Evolutionary conservation across 2,888 invertebrate genomes (phyloP).

Genomic region (Vandiemenella viatica): DNA sequence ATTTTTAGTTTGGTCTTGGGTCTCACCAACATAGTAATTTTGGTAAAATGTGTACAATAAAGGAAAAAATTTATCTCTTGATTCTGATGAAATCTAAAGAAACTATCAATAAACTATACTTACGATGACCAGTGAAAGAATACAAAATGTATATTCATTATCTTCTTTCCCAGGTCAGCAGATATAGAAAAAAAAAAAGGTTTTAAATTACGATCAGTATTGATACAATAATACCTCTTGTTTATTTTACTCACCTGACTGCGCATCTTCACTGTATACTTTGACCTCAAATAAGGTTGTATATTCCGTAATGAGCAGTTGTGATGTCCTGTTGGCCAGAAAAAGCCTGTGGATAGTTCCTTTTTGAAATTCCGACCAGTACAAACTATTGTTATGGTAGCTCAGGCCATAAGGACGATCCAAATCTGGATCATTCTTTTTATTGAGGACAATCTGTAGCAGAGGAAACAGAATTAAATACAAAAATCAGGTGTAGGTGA

Average conservation of each 20-base stretch:
- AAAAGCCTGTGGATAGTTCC: conserved; percentile 40
- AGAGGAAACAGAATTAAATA: not conserved
- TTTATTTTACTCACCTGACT: conserved; percentile 31
- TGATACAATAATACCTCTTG: too few species aligned
- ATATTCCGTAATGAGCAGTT: conserved; percentile 40
- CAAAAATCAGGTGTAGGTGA: not conserved
- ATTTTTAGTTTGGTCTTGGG: too few species aligned
- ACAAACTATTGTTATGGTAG: conserved; percentile 42
- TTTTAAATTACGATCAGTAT: too few species aligned
- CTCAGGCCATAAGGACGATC: conserved; percentile 55
- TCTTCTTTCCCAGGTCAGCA: too few species aligned
- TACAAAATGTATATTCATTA: too few species aligned
- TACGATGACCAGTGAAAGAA: too few species aligned
- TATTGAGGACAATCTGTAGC: conserved; percentile 31
- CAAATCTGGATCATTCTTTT: conserved; percentile 25
- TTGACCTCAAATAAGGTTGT: conserved; percentile 51
- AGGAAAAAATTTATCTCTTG: too few species aligned
- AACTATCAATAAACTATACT: too few species aligned
- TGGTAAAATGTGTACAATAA: too few species aligned
- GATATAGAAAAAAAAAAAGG: too few species aligned
- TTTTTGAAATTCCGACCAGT: conserved; percentile 55
- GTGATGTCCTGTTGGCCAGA: conserved; percentile 29
- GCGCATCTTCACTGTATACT: conserved; percentile 42
- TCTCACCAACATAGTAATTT: too few species aligned
- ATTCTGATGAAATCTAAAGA: too few species aligned